phyloP scores from a whole-genome alignment of 2,888 invertebrate species.

The Ophioninae sp. region DNA sequence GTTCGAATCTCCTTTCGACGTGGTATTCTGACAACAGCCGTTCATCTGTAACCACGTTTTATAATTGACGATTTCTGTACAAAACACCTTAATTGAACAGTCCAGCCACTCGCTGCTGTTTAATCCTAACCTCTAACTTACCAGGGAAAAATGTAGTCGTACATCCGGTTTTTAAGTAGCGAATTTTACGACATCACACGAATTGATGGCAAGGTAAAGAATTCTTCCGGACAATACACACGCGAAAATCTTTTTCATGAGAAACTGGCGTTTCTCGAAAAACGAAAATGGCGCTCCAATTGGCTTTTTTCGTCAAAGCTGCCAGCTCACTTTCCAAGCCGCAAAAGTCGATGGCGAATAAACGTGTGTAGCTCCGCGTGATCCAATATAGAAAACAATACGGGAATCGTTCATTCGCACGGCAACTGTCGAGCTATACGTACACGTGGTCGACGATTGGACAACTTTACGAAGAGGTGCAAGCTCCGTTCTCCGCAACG shows the following conservation, averaged over 20 bases:
- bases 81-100: too few species aligned
- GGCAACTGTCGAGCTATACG: conserved; percentile 3
- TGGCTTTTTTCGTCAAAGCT: not conserved
- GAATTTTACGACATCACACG: too few species aligned
- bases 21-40: too few species aligned
- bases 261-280: not conserved
- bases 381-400: not conserved
- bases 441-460: conserved; percentile 5
- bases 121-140: too few species aligned
- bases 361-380: not conserved
- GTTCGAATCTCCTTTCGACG: too few species aligned
- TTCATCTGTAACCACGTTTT: too few species aligned
- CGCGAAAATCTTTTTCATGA: not conserved
- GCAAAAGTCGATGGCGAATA: not conserved
- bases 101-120: too few species aligned
- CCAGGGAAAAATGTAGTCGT: too few species aligned
- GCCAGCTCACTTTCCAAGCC: not conserved
- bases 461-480: conserved; percentile 50
- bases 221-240: too few species aligned
- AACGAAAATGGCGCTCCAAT: not conserved
- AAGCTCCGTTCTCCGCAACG: conserved; percentile 34
- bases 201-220: too few species aligned
- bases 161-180: too few species aligned
- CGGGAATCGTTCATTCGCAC: not conserved
- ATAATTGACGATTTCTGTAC: too few species aligned